These are phyloP conservation scores for Zaprionus vittiger DNA, from an alignment of 1,140 invertebrate species.

Conservation along the genomic window DNA sequence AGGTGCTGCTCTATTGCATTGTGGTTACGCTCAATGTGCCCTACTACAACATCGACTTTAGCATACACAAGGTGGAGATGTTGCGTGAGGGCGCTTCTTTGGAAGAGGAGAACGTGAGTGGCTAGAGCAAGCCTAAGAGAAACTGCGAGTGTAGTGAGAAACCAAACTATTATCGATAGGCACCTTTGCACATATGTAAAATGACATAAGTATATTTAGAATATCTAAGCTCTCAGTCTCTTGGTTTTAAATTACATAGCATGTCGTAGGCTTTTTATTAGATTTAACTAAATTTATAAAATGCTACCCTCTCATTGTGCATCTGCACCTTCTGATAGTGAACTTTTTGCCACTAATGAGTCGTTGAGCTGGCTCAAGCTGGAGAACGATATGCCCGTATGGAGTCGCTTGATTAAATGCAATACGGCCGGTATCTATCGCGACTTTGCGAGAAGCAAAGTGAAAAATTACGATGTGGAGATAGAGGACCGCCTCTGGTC, in stretches of 20 bases:
- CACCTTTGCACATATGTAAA: neutral
- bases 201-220: neutral
- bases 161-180: neutral
- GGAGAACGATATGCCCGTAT: conserved; percentile 83
- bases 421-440: conserved; percentile 85
- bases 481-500: conserved; percentile 86
- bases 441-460: conserved; percentile 81
- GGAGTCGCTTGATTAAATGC: conserved; percentile 85
- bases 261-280: neutral
- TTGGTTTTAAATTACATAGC: neutral
- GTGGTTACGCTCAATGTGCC: conserved; percentile 85
- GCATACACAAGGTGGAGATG: conserved; percentile 69
- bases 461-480: conserved; percentile 87
- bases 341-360: conserved; percentile 74
- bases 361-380: conserved; percentile 85
- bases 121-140: too few species aligned
- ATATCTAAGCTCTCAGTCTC: neutral
- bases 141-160: neutral
- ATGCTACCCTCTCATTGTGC: neutral
- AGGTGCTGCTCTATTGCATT: conserved; percentile 86
- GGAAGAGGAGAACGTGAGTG: neutral
- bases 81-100: conserved; percentile 38
- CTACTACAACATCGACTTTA: conserved; percentile 69
- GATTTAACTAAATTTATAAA: neutral
- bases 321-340: neutral